Conservation (phyloP, 2,888 invertebrate species). For the Phymatocera aterrima region DNA sequence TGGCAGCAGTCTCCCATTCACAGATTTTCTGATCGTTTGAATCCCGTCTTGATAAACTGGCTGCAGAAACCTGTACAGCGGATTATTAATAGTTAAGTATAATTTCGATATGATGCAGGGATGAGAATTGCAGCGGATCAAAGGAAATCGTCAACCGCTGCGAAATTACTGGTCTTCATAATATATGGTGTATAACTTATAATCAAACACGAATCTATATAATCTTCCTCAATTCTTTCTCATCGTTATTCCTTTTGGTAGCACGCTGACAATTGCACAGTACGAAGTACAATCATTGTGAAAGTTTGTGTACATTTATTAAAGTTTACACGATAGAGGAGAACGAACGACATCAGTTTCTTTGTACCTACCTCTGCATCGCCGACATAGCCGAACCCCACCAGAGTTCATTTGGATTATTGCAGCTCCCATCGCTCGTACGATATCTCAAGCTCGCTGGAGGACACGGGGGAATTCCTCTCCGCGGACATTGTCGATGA, state of each 20-base stretch:
- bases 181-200: no score
- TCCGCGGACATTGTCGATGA: conserved; percentile 81
- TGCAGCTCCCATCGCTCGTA: conserved; percentile 93
- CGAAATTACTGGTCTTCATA: background rate
- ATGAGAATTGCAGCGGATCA: background rate
- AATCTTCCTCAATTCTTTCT: background rate
- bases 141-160: background rate
- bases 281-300: conserved; percentile 14
- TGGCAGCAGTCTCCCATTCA: conserved; percentile 81
- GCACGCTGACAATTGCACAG: background rate
- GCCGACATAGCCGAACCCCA: conserved; percentile 91
- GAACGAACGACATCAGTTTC: background rate
- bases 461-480: conserved; percentile 82
- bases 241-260: background rate
- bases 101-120: background rate
- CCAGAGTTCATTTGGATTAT: conserved; percentile 85
- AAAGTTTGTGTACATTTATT: background rate
- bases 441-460: conserved; percentile 83
- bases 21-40: conserved; percentile 78
- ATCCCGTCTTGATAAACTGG: conserved; percentile 90
- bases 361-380: conserved; percentile 79
- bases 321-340: background rate
- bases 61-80: conserved; percentile 80
- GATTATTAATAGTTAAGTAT: background rate
- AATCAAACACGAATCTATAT: no score